Evolutionary conservation across 2,113 vertebrate genomes (phyloP), one percentile per base, ranked within the genome.

Genomic region (Cyphomyrus plagiostoma): DNA sequence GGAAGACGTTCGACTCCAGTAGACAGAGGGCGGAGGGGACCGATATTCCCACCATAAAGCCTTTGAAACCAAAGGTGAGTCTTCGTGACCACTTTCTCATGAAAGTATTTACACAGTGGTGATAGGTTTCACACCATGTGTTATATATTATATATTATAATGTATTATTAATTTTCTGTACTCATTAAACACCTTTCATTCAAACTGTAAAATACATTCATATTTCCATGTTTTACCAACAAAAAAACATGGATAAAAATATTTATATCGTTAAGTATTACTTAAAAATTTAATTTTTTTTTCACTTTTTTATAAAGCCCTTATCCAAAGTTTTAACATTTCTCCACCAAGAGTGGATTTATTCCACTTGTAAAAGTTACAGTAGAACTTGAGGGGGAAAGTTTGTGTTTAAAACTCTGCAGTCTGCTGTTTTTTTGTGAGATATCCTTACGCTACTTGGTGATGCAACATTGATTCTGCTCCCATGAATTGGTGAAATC

Each of bases 21-120:
- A 95, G 96, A 56, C 97, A 97, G 89, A 95, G 97, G 94, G 96
- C 96, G 88, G 96, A 97, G 91, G 97, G 97, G 92, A 97, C 96
- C 89, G 97, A 97, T 88, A 97, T 97, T 93, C 93, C 96, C 89
- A 94, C 92, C 91, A 94, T 97, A 42, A 97, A 97, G 92, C 96
- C 96, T 92, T 93, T 97, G 84, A 97, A 97, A 90, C 94, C 96
- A 46, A 93, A 94, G 91, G 96, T 97, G 94, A 91, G 91, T 93
- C 86, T 85, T 49, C 8, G 0, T 19, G 23, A 39, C 6, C 62
- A 10, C 3, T 3, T 17, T 88, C 23, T 17, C 17, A 30, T 50
- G 48, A 35, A 30, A 85, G 53, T 42, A 53, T 39, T 87, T 58
- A 6, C 35, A 87, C 49, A 85, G 82, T 19, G 35, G 74, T 42